A percentile compares a stretch with the other conserved stretches of the same genome.
Conservation (phyloP, 2,113 vertebrate species). For the Lonchura striata region DNA sequence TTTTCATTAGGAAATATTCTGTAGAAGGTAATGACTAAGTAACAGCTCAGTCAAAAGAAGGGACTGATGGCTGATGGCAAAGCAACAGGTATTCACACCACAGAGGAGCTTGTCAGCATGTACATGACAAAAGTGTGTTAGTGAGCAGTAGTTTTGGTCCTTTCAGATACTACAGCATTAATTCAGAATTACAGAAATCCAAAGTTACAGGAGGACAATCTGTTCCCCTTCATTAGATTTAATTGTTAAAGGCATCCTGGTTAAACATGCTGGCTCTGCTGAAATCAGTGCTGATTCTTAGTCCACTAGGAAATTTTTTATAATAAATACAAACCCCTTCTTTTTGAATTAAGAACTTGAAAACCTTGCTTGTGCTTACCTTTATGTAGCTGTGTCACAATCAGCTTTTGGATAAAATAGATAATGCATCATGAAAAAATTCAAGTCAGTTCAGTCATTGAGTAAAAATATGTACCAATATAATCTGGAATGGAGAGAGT, state of each 20-base stretch:
- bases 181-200: background rate
- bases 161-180: background rate
- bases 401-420: background rate
- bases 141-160: background rate
- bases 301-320: background rate
- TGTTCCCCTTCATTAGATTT: background rate
- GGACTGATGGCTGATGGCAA: background rate
- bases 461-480: rapidly evolving
- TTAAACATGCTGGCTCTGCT: background rate
- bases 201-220: background rate
- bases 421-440: background rate
- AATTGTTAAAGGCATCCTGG: background rate
- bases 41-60: background rate
- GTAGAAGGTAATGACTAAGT: background rate
- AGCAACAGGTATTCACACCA: background rate
- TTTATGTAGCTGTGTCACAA: background rate
- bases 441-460: background rate
- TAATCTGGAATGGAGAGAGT: background rate
- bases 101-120: background rate
- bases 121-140: background rate
- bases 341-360: background rate
- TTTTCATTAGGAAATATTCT: background rate
- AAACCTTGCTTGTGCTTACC: background rate
- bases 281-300: background rate
- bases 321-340: rapidly evolving